These are phyloP conservation scores for Aphelenchoides avenae DNA, from an alignment of 1,140 invertebrate species.

Conservation along the genomic window DNA sequence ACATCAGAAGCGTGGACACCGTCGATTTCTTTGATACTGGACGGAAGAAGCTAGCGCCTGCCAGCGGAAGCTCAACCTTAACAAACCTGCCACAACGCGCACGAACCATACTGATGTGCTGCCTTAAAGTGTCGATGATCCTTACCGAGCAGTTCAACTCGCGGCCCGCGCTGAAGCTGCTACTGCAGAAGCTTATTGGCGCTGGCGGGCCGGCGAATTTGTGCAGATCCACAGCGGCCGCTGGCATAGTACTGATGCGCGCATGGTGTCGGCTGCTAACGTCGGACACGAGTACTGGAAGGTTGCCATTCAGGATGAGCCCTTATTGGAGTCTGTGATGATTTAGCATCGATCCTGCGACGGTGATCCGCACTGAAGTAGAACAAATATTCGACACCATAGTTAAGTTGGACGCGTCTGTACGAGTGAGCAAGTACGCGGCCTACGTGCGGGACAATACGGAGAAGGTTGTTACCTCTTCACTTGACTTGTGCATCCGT, in stretches of 20 bases:
- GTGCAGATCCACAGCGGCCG: background rate
- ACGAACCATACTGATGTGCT: constrained; percentile 5
- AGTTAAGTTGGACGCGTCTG: background rate
- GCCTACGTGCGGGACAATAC: background rate
- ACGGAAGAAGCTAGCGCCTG: background rate
- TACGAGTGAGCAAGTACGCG: background rate
- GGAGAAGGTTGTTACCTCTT: background rate
- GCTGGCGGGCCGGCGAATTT: constrained; percentile 13
- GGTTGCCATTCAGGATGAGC: too few species aligned
- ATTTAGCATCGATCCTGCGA: too few species aligned
- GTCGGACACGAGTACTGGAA: background rate
- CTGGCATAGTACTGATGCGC: background rate
- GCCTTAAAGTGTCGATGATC: constrained; percentile 9
- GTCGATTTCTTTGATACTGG: background rate
- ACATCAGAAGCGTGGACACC: background rate
- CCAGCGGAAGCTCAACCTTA: background rate
- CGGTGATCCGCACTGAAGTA: background rate
- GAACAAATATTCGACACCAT: background rate
- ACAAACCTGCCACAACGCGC: background rate
- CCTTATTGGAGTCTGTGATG: too few species aligned
- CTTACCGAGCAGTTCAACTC: constrained; percentile 24
- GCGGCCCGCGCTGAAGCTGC: constrained; percentile 23
- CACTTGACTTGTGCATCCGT: background rate
- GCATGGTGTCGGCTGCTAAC: background rate
- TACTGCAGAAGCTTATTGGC: constrained; percentile 19